Conservation (phyloP, 2,797 vertebrate genomes). For the Leptodactylus fallax region DNA sequence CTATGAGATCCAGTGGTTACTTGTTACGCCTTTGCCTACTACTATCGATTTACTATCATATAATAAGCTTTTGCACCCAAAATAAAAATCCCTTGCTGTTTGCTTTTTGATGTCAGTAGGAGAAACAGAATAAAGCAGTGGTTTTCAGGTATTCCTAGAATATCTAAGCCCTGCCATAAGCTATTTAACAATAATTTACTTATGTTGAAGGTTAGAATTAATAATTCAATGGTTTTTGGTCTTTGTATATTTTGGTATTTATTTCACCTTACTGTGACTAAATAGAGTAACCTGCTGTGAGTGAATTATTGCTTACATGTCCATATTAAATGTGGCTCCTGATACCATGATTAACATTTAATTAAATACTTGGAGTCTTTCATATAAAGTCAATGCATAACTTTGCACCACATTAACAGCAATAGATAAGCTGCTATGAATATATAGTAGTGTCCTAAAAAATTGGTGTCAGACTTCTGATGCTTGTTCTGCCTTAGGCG, state of each 20-base stretch:
- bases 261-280: conserved; percentile 6
- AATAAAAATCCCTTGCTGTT: no score
- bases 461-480: neutral
- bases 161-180: neutral
- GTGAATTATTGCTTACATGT: neutral
- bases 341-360: conserved; percentile 4
- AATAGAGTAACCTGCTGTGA: neutral
- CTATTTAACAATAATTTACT: neutral
- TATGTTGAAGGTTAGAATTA: neutral
- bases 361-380: conserved; percentile 13
- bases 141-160: neutral
- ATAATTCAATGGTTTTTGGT: neutral
- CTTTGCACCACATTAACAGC: conserved; percentile 2
- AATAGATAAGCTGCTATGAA: neutral
- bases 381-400: neutral
- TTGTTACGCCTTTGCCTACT: no score
- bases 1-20: no score
- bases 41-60: no score
- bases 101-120: no score
- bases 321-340: neutral
- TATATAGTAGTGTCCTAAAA: neutral
- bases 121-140: no score
- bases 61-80: no score
- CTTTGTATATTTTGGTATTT: neutral
- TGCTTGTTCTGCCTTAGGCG: neutral